These are phyloP conservation scores for Chamaetylas fuelleborni DNA, from an alignment of 2,113 vertebrate species.

Conservation along the genomic window DNA sequence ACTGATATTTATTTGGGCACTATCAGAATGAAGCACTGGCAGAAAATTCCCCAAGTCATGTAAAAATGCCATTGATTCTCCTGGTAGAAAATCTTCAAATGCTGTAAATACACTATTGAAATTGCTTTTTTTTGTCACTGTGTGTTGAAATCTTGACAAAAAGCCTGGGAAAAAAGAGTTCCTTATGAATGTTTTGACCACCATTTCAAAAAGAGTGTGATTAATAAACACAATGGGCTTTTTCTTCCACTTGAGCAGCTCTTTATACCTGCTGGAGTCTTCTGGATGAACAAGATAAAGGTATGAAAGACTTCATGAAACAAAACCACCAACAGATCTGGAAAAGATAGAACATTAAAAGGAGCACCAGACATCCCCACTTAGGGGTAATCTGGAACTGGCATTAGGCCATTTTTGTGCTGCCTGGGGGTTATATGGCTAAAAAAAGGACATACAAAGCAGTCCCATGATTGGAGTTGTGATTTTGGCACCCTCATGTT, in stretches of 20 bases:
- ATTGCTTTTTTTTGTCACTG: not conserved
- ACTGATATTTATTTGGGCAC: not conserved
- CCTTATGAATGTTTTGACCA: not conserved
- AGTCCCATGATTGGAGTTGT: not conserved
- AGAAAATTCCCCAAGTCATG: not conserved
- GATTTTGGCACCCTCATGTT: not conserved
- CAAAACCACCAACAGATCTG: not conserved
- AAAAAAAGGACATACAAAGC: not conserved
- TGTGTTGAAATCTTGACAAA: not conserved
- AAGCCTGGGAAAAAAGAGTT: not conserved
- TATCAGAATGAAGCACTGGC: not conserved
- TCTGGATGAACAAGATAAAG: not conserved
- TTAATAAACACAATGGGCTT: not conserved
- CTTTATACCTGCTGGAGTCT: not conserved
- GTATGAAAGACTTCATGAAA: not conserved
- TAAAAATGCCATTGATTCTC: not conserved
- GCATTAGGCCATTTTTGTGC: not conserved
- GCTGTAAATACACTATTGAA: not conserved
- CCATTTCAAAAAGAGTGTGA: not conserved
- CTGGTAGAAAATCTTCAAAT: not conserved
- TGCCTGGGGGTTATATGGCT: not conserved
- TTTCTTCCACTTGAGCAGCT: conserved; percentile 1
- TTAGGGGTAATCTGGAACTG: not conserved
- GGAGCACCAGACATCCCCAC: not conserved
- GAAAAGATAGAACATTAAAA: not conserved